A percentile compares a stretch with the other conserved stretches of the same genome.
These are phyloP conservation scores for Magallana nippona DNA, from an alignment of 2,888 invertebrate species.

Conservation along the genomic window DNA sequence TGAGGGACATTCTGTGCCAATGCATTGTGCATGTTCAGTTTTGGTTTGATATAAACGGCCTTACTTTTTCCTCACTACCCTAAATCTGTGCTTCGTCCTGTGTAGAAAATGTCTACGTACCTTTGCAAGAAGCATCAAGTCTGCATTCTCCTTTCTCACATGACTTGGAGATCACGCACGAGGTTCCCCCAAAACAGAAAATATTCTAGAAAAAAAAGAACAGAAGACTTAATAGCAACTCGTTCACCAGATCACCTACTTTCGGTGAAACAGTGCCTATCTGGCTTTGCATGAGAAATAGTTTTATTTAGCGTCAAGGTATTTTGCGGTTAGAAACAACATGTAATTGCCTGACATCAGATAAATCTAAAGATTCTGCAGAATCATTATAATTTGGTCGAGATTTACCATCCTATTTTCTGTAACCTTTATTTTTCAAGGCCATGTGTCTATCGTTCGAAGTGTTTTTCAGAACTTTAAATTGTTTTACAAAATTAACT, in stretches of 20 bases:
- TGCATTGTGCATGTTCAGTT: too few relatives aligned
- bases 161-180: conserved; percentile 46
- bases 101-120: conserved; percentile 14
- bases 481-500: too few relatives aligned
- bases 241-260: background rate
- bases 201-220: conserved; percentile 49
- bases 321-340: conserved; percentile 6
- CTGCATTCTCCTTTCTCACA: conserved; percentile 43
- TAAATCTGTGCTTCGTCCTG: too few relatives aligned
- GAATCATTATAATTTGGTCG: background rate
- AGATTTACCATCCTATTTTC: background rate
- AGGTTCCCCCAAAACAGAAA: conserved; percentile 49
- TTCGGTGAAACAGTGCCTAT: background rate
- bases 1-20: too few relatives aligned
- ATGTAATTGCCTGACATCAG: too few relatives aligned
- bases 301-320: background rate
- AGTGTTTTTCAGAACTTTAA: too few relatives aligned
- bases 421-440: background rate
- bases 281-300: background rate
- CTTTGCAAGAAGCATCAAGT: conserved; percentile 47
- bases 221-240: background rate
- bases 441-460: too few relatives aligned
- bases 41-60: too few relatives aligned
- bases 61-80: too few relatives aligned
- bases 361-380: background rate